Conservation (phyloP, 2,113 vertebrate genomes). For the Piprites chloris region DNA sequence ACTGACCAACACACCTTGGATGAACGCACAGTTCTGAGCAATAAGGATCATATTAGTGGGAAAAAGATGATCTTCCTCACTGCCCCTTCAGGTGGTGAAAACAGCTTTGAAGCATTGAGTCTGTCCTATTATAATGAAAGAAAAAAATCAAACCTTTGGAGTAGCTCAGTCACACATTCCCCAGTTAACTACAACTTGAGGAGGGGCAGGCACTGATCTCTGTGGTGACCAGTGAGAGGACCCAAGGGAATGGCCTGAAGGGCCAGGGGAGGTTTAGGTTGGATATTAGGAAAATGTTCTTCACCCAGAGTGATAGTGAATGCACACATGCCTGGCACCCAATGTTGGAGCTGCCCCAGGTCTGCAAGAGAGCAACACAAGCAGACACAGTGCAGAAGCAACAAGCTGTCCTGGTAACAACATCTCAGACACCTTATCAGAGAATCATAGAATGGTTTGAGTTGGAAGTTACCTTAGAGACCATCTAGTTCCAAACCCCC, state of each 20-base stretch:
- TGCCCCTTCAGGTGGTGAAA: background rate
- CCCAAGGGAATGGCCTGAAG: background rate
- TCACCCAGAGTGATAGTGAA: fast-evolving
- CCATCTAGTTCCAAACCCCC: background rate
- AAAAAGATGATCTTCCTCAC: background rate
- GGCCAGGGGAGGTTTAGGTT: background rate
- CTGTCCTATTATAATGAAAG: background rate
- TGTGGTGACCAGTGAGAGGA: background rate
- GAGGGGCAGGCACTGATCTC: background rate
- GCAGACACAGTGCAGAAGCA: background rate
- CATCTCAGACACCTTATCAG: background rate
- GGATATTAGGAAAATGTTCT: background rate
- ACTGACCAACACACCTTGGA: background rate
- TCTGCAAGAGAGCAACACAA: background rate
- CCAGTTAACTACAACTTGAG: background rate
- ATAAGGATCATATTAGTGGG: background rate
- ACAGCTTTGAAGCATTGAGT: background rate
- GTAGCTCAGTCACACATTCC: background rate
- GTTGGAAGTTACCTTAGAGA: background rate
- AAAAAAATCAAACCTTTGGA: background rate
- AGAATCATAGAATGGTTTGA: background rate
- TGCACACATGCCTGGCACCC: fast-evolving
- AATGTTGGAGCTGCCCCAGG: fast-evolving
- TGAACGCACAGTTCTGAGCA: background rate
- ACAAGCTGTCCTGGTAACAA: background rate